These are phyloP conservation scores for Amblyopsis hoosieri DNA, from an alignment of 2,797 vertebrate genomes.

Conservation along the genomic window DNA sequence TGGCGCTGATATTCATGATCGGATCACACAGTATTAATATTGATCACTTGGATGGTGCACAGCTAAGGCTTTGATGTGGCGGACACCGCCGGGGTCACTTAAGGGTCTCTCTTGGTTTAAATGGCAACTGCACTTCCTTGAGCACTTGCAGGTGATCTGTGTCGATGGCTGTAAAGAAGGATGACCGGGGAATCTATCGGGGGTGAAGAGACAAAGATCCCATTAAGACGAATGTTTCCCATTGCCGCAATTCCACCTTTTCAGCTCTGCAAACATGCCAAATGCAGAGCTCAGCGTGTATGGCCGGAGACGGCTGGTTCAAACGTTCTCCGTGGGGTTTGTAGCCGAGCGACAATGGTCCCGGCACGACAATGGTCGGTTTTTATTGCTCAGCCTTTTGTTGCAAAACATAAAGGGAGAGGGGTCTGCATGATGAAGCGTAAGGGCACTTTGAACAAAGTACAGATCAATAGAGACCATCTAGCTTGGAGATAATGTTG, in stretches of 20 bases:
- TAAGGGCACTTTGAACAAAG: slow-evolving; percentile 64
- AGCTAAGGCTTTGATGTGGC: background rate
- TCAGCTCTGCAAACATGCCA: too few relatives aligned
- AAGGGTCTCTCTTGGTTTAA: background rate
- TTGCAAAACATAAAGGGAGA: slow-evolving; percentile 59
- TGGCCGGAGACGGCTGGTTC: slow-evolving; percentile 50
- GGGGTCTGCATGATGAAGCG: slow-evolving; percentile 24
- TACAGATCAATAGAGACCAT: slow-evolving; percentile 70
- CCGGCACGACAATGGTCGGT: slow-evolving; percentile 33
- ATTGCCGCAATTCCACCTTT: slow-evolving; percentile 20
- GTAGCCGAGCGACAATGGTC: slow-evolving; percentile 33
- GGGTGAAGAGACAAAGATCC: slow-evolving; percentile 29
- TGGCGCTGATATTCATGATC: slow-evolving; percentile 58
- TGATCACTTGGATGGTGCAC: background rate
- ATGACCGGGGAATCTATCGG: slow-evolving; percentile 37
- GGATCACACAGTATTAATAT: slow-evolving; percentile 6
- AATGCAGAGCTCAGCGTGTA: slow-evolving; percentile 23
- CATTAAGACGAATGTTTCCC: slow-evolving; percentile 44
- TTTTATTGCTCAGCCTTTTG: slow-evolving; percentile 63
- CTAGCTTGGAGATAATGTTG: slow-evolving; percentile 50
- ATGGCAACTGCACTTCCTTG: slow-evolving; percentile 6
- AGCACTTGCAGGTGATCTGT: slow-evolving; percentile 36
- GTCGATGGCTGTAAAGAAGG: slow-evolving; percentile 39
- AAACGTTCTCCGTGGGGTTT: slow-evolving; percentile 45
- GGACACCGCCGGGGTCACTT: background rate